Evolutionary conservation across 1,140 invertebrate genomes (phyloP).

Genomic region (Drosophila mojavensis): DNA sequence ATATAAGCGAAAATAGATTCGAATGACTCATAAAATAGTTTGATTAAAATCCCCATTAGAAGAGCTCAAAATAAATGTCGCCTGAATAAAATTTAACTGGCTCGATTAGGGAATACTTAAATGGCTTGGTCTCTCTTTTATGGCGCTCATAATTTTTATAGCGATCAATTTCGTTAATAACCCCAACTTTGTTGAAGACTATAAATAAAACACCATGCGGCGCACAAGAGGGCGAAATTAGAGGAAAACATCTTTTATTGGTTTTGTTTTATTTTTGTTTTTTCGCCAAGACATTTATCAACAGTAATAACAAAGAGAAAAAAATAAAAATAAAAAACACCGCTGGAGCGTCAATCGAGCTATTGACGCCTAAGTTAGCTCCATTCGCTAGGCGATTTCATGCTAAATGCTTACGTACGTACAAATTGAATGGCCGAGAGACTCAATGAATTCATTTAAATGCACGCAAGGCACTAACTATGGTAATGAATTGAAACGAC

Average conservation of each 20-base stretch:
- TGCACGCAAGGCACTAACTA: slow-evolving; percentile 75
- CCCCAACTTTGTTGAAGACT: slow-evolving; percentile 65
- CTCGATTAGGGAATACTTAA: slow-evolving; percentile 60
- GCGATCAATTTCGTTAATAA: slow-evolving; percentile 77
- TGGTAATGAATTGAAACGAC: slow-evolving; percentile 78
- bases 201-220: slow-evolving; percentile 10
- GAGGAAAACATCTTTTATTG: slow-evolving; percentile 32
- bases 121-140: slow-evolving; percentile 54
- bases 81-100: slow-evolving; percentile 39
- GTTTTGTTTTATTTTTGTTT: slow-evolving; percentile 26
- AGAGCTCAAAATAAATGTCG: slow-evolving; percentile 37
- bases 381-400: slow-evolving; percentile 40
- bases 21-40: not conserved
- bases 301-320: slow-evolving; percentile 11
- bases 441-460: slow-evolving; percentile 80
- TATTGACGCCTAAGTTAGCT: slow-evolving; percentile 46
- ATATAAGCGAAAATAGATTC: too few species aligned
- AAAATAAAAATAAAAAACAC: slow-evolving; percentile 12
- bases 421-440: slow-evolving; percentile 73
- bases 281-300: slow-evolving; percentile 60
- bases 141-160: slow-evolving; percentile 57
- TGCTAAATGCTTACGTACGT: slow-evolving; percentile 66
- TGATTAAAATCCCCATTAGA: slow-evolving; percentile 72
- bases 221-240: slow-evolving; percentile 13
- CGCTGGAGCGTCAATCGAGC: slow-evolving; percentile 47